phyloP scores from a whole-genome alignment of 2,797 vertebrate species.

The Channallabes apus region DNA sequence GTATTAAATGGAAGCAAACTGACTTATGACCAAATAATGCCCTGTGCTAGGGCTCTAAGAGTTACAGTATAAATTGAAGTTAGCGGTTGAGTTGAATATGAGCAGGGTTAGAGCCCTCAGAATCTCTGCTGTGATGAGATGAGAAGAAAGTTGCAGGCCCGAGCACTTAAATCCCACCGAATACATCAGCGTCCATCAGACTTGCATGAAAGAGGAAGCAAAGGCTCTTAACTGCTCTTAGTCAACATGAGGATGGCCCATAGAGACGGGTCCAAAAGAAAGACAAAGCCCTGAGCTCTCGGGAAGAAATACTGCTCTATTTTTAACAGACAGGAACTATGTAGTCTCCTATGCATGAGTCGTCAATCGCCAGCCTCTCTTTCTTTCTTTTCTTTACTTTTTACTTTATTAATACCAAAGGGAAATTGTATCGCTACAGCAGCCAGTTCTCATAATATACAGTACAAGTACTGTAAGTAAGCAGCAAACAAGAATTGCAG shows the following conservation, averaged over 20 bases:
- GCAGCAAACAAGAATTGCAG: too few species aligned
- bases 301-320: conserved; percentile 34
- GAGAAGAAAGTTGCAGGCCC: conserved; percentile 4
- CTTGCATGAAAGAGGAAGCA: conserved; percentile 20
- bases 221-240: conserved; percentile 37
- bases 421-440: too few species aligned
- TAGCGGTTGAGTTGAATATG: background rate
- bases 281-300: conserved; percentile 11
- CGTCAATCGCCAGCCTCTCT: conserved; percentile 31
- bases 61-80: background rate
- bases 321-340: conserved; percentile 34
- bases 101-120: conserved; percentile 8
- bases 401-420: too few species aligned
- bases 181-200: conserved; percentile 35
- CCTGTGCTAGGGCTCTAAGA: background rate
- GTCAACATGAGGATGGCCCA: background rate
- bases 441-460: too few species aligned
- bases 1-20: background rate
- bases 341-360: conserved; percentile 25
- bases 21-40: background rate
- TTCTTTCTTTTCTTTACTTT: conserved; percentile 22
- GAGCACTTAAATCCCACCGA: conserved; percentile 37
- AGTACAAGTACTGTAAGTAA: too few species aligned
- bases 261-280: conserved; percentile 11
- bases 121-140: background rate